phyloP scores from a whole-genome alignment of 2,113 vertebrate genomes.

The Serinus canaria region DNA sequence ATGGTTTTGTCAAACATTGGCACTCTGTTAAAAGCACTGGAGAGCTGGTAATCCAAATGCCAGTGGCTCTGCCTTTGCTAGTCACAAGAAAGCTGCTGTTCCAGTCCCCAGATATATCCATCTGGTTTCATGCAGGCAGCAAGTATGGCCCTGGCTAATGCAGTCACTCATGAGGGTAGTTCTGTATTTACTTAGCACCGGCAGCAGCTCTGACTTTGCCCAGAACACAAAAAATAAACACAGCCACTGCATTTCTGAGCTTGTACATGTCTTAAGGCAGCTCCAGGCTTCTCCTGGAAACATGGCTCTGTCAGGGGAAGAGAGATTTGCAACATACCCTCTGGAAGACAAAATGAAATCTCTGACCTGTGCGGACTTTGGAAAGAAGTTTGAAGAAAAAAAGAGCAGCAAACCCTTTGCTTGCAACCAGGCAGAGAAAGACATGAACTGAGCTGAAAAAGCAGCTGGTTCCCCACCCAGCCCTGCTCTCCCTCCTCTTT shows the following conservation, averaged over 20 bases:
- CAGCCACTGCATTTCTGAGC: constrained; percentile 45
- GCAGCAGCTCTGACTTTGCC: constrained; percentile 23
- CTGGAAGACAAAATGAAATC: background rate
- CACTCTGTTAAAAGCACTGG: constrained; percentile 50
- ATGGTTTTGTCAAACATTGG: constrained; percentile 65
- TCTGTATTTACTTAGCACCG: constrained; percentile 49
- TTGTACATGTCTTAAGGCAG: constrained; percentile 34
- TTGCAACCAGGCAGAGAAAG: background rate
- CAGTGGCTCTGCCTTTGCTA: constrained; percentile 34
- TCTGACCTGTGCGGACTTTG: background rate
- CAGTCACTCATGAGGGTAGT: constrained; percentile 28
- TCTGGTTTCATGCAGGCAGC: background rate
- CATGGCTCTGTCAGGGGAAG: background rate
- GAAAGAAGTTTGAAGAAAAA: background rate
- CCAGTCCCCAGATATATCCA: background rate
- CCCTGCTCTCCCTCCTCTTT: background rate
- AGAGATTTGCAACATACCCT: background rate
- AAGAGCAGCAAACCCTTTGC: background rate
- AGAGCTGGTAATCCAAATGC: constrained; percentile 53
- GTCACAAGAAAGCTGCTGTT: background rate
- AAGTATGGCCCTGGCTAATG: constrained; percentile 3
- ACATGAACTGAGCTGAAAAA: background rate
- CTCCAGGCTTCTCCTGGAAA: constrained; percentile 10
- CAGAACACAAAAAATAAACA: constrained; percentile 43
- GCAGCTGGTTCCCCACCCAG: background rate